phyloP scores from a whole-genome alignment of 2,888 invertebrate species.

The Abrostola triplasia region DNA sequence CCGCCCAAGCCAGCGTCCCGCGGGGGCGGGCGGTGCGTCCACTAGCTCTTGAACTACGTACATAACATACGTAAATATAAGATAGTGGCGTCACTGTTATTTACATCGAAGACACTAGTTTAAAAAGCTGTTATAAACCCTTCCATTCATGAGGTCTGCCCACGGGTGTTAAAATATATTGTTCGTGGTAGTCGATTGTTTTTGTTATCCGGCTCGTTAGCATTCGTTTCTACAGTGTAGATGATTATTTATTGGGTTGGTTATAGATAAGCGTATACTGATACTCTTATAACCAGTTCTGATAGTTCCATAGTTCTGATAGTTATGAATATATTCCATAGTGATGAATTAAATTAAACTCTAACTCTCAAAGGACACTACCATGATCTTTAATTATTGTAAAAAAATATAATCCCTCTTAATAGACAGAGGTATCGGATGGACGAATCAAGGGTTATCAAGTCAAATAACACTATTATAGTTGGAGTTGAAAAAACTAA shows the following conservation, averaged over 20 bases:
- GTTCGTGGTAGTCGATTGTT: slow-evolving; percentile 14
- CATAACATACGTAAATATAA: slow-evolving; percentile 43
- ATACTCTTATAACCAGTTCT: too few species aligned
- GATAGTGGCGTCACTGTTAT: slow-evolving; percentile 64
- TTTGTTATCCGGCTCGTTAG: background rate
- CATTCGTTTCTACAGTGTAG: slow-evolving; percentile 1
- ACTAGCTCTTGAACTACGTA: slow-evolving; percentile 50
- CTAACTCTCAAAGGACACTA: too few species aligned
- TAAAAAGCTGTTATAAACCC: slow-evolving; percentile 34
- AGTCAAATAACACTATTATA: too few species aligned
- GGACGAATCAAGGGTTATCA: too few species aligned
- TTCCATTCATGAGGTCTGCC: slow-evolving; percentile 48
- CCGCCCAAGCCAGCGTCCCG: slow-evolving; percentile 75
- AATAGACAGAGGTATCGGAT: too few species aligned
- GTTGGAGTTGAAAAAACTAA: too few species aligned
- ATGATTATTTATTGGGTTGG: background rate
- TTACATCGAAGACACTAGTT: slow-evolving; percentile 58
- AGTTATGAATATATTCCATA: too few species aligned
- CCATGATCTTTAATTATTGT: too few species aligned
- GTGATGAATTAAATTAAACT: too few species aligned
- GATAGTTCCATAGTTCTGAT: too few species aligned
- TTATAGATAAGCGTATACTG: too few species aligned
- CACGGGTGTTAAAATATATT: slow-evolving; percentile 18
- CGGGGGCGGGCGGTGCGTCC: slow-evolving; percentile 74
- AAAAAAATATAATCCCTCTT: too few species aligned